Evolutionary conservation across 2,888 invertebrate species (phyloP).

Genomic region (Hemicrepidius hirtus): DNA sequence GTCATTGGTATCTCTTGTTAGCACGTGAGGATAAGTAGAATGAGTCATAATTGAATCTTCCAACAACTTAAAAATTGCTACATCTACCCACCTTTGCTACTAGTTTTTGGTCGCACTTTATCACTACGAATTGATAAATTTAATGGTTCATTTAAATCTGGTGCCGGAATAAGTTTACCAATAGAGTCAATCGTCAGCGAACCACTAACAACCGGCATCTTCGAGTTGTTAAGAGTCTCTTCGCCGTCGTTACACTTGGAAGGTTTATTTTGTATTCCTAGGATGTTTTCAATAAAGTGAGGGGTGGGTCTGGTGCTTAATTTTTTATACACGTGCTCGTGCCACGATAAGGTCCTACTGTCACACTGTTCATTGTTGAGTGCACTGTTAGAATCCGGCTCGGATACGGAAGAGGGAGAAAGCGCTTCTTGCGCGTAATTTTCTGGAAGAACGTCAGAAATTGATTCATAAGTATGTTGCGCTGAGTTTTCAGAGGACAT

Average conservation of each 20-base stretch:
- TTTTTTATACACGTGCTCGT: constrained; percentile 91
- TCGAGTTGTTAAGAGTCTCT: constrained; percentile 53
- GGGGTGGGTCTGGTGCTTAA: constrained; percentile 89
- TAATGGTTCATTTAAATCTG: constrained; percentile 68
- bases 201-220: constrained; percentile 52
- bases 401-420: constrained; percentile 42
- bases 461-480: constrained; percentile 45
- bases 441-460: constrained; percentile 45
- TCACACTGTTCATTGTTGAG: constrained; percentile 49
- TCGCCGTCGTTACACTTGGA: constrained; percentile 49
- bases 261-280: constrained; percentile 74
- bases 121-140: constrained; percentile 69
- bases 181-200: constrained; percentile 56
- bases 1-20: constrained; percentile 40
- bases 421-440: constrained; percentile 45
- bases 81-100: constrained; percentile 64
- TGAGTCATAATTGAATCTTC: constrained; percentile 38
- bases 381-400: constrained; percentile 48
- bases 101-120: constrained; percentile 66
- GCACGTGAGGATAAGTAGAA: constrained; percentile 43
- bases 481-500: constrained; percentile 49
- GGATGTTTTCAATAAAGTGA: constrained; percentile 90
- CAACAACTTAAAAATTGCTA: constrained; percentile 14
- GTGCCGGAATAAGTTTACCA: constrained; percentile 57
- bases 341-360: constrained; percentile 78